A percentile compares a stretch with the other conserved stretches of the same genome.
Conservation (phyloP, 2,888 invertebrate species). For the Synanthedon vespiformis region DNA sequence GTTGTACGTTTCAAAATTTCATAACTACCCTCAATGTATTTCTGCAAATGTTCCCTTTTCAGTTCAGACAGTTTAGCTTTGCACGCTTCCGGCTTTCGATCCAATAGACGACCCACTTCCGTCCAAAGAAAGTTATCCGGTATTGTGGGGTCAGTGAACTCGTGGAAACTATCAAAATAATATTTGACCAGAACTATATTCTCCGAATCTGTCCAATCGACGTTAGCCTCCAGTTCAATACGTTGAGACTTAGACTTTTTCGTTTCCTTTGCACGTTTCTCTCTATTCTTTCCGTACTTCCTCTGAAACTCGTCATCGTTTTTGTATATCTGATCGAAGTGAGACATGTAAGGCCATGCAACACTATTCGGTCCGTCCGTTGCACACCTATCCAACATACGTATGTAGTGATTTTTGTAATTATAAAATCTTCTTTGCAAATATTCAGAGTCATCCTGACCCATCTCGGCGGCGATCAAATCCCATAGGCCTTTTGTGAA, state of each 20-base stretch:
- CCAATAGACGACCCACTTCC: slow-evolving; percentile 48
- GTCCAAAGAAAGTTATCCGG: slow-evolving; percentile 56
- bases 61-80: slow-evolving; percentile 34
- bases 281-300: slow-evolving; percentile 18
- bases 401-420: slow-evolving; percentile 52
- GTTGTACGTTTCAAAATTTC: slow-evolving; percentile 31
- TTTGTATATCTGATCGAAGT: slow-evolving; percentile 47
- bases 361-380: slow-evolving; percentile 23
- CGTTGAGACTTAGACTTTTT: background rate
- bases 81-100: slow-evolving; percentile 40
- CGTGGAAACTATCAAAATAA: slow-evolving; percentile 50
- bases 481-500: slow-evolving; percentile 48
- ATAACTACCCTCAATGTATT: slow-evolving; percentile 30
- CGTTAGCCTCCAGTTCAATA: slow-evolving; percentile 3
- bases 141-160: slow-evolving; percentile 49
- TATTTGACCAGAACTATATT: slow-evolving; percentile 49
- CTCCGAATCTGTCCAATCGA: slow-evolving; percentile 41
- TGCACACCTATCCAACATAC: slow-evolving; percentile 35
- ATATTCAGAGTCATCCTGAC: slow-evolving; percentile 44
- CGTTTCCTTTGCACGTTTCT: background rate
- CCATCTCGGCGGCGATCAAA: slow-evolving; percentile 43
- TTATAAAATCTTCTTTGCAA: slow-evolving; percentile 56
- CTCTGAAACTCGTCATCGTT: slow-evolving; percentile 40
- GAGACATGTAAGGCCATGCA: slow-evolving; percentile 48
- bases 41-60: slow-evolving; percentile 31